Percentiles rank a stretch among this genome's conserved stretches.
Conservation (phyloP, 2,113 vertebrate species). For the Pipra filicauda region DNA sequence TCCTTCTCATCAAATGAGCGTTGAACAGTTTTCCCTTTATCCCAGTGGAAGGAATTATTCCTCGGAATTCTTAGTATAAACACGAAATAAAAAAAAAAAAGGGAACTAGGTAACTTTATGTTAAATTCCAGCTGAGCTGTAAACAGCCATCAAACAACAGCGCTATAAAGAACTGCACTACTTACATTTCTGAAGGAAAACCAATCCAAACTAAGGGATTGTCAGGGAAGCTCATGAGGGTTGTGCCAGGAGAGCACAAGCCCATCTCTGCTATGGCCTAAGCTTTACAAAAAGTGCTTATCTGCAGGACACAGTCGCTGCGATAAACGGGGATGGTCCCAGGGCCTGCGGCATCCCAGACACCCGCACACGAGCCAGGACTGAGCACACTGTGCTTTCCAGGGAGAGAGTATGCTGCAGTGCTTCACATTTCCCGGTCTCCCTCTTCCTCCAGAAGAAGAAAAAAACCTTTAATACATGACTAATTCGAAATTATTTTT, state of each 20-base stretch:
- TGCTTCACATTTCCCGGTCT: neutral
- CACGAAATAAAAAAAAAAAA: neutral
- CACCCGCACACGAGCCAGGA: neutral
- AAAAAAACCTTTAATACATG: neutral
- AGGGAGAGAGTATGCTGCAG: constrained; percentile 9
- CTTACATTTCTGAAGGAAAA: neutral
- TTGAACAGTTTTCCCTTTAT: neutral
- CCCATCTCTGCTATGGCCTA: constrained; percentile 7
- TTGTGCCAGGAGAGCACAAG: constrained; percentile 32
- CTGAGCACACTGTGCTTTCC: constrained; percentile 69
- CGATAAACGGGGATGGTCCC: constrained; percentile 32
- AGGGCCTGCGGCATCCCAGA: neutral
- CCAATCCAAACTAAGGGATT: neutral
- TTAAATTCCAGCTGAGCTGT: constrained; percentile 25
- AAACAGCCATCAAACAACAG: neutral
- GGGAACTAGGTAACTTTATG: neutral
- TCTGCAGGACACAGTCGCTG: constrained; percentile 23
- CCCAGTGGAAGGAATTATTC: neutral
- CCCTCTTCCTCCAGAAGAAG: constrained; percentile 26
- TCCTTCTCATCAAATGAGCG: neutral
- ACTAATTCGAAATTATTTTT: no score
- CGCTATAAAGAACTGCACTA: neutral
- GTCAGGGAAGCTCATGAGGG: neutral
- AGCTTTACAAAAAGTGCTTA: constrained; percentile 50
- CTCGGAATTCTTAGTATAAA: constrained; percentile 21